Base-by-base conservation (phyloP, 2,797 vertebrate species). In the Gallinago nigripennis region DNA sequence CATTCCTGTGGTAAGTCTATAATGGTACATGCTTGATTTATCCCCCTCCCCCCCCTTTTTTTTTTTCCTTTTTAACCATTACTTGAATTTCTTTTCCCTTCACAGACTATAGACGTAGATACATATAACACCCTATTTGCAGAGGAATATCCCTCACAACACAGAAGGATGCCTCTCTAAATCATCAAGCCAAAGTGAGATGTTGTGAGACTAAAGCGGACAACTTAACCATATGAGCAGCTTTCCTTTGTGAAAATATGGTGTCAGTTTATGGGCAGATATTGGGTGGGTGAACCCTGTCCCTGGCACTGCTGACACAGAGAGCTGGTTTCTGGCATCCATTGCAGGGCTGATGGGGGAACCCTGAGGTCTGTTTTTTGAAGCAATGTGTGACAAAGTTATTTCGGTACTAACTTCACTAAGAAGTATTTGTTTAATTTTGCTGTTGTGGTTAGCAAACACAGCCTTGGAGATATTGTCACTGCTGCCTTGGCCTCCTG, bases 351-450 rank as follows among this genome's bases (percentile, higher is more conserved):
- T 48, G 21, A 11, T 16, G 21, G 7, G 6, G 8, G 12, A 45
- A 75, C 4, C 8, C 37, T 46, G 45, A 68, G 16, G 33, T 56
- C 31, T 3, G 0, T n/a, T 84, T 72, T 70, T 58, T 51, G 58
- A 46, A 43, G 35, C 9, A 15, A 18, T 64, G 28, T 5, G 14
- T 98, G 98, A 11, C 98, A 98, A 95, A 98, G 98, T 98, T 98
- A 98, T 90, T 98, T 99, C 98, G 98, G 98, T 95, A 98, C 98
- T 98, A 97, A 95, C 82, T 99, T 99, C 95, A 98, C 97, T 91
- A 98, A 99, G 97, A 99, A 99, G 95, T 98, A 98, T 41, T 98
- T 99, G 84, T 98, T 99, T 79, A 98, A 98, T 97, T 99, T 99
- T 98, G 98, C 98, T 2, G 94, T 98, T 78, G 98, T 99, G 97